These are phyloP conservation scores for Mylabris sibirica DNA, from an alignment of 2,888 invertebrate species.

Conservation along the genomic window DNA sequence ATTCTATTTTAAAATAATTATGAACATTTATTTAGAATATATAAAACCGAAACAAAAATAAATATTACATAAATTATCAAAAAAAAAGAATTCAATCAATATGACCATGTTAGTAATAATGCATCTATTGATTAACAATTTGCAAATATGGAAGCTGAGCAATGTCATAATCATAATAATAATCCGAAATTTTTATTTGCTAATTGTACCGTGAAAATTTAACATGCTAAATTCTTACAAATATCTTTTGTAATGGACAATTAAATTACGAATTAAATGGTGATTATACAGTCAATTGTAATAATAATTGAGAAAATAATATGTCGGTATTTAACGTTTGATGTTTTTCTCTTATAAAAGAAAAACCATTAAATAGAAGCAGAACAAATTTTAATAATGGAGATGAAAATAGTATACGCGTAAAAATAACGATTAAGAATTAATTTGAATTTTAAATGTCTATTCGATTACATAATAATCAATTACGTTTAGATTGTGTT, in stretches of 20 bases:
- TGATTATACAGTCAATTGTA: not conserved
- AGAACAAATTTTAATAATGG: not conserved
- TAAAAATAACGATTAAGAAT: not conserved
- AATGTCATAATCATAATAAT: not conserved
- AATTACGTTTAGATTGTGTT: not conserved
- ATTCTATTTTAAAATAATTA: not conserved
- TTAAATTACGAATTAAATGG: not conserved
- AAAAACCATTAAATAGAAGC: not conserved
- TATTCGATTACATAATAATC: not conserved
- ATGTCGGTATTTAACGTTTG: not conserved
- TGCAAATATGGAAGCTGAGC: conserved; percentile 13
- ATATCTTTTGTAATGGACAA: not conserved
- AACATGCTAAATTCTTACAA: not conserved
- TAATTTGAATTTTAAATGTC: not conserved
- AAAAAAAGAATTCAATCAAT: not conserved
- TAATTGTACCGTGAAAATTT: not conserved
- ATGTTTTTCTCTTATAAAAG: not conserved
- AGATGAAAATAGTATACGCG: not conserved
- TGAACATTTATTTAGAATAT: not conserved
- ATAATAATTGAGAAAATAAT: not conserved
- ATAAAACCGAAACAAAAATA: conserved; percentile 24
- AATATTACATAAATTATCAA: conserved; percentile 22
- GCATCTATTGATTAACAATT: conserved; percentile 9
- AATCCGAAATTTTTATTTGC: conserved; percentile 4
- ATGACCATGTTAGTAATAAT: not conserved